phyloP scores from a whole-genome alignment of 2,797 vertebrate species.

The Borostomias antarcticus region DNA sequence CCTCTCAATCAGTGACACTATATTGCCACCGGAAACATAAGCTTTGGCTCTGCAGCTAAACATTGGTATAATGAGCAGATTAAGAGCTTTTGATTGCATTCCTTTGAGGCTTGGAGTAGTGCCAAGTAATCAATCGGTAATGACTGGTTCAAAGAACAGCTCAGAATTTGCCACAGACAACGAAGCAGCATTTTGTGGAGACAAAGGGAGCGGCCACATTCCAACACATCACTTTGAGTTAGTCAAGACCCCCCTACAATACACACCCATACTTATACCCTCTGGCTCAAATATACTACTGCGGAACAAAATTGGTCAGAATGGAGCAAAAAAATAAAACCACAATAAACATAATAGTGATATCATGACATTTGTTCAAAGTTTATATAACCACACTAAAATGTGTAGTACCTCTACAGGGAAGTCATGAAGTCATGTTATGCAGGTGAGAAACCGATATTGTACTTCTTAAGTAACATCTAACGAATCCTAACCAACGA shows the following conservation, averaged over 20 bases:
- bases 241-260: not conserved
- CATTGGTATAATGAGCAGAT: constrained; percentile 65
- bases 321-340: too few species aligned
- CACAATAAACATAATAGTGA: too few species aligned
- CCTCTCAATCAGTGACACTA: constrained; percentile 55
- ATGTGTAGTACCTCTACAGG: too few species aligned
- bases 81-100: constrained; percentile 56
- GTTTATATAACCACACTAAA: too few species aligned
- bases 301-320: not conserved
- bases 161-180: constrained; percentile 43
- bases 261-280: not conserved
- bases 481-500: too few species aligned
- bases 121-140: constrained; percentile 64
- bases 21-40: constrained; percentile 61
- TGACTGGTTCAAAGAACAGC: constrained; percentile 34
- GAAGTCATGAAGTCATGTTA: too few species aligned
- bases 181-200: constrained; percentile 21
- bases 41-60: constrained; percentile 50
- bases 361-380: too few species aligned
- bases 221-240: constrained; percentile 49
- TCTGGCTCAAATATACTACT: not conserved
- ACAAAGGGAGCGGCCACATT: constrained; percentile 17
- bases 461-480: too few species aligned
- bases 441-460: too few species aligned
- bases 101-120: constrained; percentile 58